Conservation (phyloP, 2,888 invertebrate genomes). For the Hemicrepidius hirtus region DNA sequence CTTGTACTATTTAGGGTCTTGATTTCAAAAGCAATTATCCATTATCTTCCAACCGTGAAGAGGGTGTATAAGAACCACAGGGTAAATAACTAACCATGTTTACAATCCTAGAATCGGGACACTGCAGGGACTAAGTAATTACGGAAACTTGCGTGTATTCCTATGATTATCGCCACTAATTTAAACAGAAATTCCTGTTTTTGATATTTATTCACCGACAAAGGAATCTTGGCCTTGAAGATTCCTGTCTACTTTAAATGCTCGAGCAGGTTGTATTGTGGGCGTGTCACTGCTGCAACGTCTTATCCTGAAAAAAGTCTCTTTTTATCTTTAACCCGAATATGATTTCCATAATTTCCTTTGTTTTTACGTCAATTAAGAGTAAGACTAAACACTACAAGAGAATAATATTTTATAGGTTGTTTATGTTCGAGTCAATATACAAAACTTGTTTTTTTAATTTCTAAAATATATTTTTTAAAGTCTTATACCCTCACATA, state of each 20-base stretch:
- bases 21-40: slow-evolving; percentile 23
- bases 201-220: slow-evolving; percentile 13
- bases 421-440: too few relatives aligned
- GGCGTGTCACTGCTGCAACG: slow-evolving; percentile 13
- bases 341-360: slow-evolving; percentile 9
- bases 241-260: slow-evolving; percentile 1
- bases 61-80: slow-evolving; percentile 19
- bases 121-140: slow-evolving; percentile 11
- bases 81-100: slow-evolving; percentile 29
- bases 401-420: too few relatives aligned
- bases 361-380: too few relatives aligned
- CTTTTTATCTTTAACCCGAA: neutral
- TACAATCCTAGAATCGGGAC: slow-evolving; percentile 8
- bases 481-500: too few relatives aligned
- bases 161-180: neutral
- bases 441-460: too few relatives aligned
- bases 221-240: slow-evolving; percentile 22
- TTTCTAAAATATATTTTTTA: too few relatives aligned
- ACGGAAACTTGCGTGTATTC: slow-evolving; percentile 4
- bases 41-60: slow-evolving; percentile 20
- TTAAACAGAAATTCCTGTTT: slow-evolving; percentile 3
- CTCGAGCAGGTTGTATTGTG: slow-evolving; percentile 22
- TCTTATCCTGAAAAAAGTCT: slow-evolving; percentile 12
- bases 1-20: neutral
- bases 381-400: too few relatives aligned